A percentile compares a stretch with the other conserved stretches of the same genome.
Conservation (phyloP, 2,113 vertebrate genomes). For the Caranx melampygus region DNA sequence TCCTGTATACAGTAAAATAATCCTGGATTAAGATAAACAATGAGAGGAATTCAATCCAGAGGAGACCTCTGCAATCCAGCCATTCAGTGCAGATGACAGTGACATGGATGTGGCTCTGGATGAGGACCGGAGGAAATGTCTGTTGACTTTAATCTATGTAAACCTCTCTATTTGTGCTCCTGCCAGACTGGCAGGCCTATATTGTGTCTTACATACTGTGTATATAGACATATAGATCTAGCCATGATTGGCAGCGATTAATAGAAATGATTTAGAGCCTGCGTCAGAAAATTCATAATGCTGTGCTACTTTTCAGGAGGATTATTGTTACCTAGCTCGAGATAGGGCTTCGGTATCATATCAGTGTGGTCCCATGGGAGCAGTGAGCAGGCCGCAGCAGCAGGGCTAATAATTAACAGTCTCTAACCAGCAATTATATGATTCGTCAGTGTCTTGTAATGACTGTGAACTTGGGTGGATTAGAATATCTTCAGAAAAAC, state of each 20-base stretch:
- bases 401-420: slow-evolving; percentile 18
- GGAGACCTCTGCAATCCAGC: background rate
- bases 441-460: slow-evolving; percentile 6
- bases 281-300: slow-evolving; percentile 66
- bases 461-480: background rate
- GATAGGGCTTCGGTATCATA: background rate
- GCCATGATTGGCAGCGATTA: slow-evolving; percentile 50
- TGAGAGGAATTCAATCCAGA: background rate
- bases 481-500: background rate
- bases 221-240: no score
- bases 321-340: slow-evolving; percentile 21
- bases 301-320: slow-evolving; percentile 38
- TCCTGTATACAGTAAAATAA: background rate
- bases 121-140: background rate
- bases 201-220: background rate
- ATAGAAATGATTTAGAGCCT: slow-evolving; percentile 45
- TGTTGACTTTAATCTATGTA: background rate
- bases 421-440: slow-evolving; percentile 4
- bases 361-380: slow-evolving; percentile 19
- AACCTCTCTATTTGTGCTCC: background rate
- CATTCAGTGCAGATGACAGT: background rate
- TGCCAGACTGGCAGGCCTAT: slow-evolving; percentile 19
- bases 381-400: background rate
- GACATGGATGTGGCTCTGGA: background rate
- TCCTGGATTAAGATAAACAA: background rate